Conservation (phyloP, 1,140 invertebrate species). For the Drosophila sucinea region DNA sequence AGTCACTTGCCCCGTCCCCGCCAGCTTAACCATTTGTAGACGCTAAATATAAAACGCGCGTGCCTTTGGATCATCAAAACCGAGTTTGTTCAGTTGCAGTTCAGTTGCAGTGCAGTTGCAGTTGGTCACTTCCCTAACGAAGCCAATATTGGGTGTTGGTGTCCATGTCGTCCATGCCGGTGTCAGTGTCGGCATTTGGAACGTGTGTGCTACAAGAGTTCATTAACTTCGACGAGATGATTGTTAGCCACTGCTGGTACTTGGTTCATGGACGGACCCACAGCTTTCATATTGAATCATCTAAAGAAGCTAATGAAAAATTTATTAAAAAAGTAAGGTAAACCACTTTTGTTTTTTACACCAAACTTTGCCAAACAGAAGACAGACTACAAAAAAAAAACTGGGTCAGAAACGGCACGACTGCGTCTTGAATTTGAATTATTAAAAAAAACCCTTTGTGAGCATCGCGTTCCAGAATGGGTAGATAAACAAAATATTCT, state of each 20-base stretch:
- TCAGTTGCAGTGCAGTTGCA: slow-evolving; percentile 7
- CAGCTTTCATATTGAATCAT: slow-evolving; percentile 48
- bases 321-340: slow-evolving; percentile 5
- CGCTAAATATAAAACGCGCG: slow-evolving; percentile 78
- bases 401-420: slow-evolving; percentile 63
- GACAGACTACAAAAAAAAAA: slow-evolving; percentile 45
- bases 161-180: background rate
- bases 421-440: slow-evolving; percentile 33
- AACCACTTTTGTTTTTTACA: slow-evolving; percentile 58
- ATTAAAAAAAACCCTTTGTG: slow-evolving; percentile 39
- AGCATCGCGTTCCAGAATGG: slow-evolving; percentile 26
- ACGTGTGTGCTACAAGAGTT: slow-evolving; percentile 58
- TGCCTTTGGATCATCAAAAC: slow-evolving; percentile 72
- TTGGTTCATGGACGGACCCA: too few relatives aligned
- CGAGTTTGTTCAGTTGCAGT: slow-evolving; percentile 5
- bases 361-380: slow-evolving; percentile 30
- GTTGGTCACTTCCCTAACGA: slow-evolving; percentile 71
- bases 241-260: slow-evolving; percentile 19
- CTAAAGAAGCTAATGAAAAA: slow-evolving; percentile 32
- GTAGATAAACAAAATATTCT: slow-evolving; percentile 43
- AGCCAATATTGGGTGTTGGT: slow-evolving; percentile 53
- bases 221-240: slow-evolving; percentile 66
- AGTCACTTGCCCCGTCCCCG: slow-evolving; percentile 64
- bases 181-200: slow-evolving; percentile 31
- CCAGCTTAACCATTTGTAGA: slow-evolving; percentile 26